Conservation (phyloP, 1,140 invertebrate species). For the Drosophila bifasciata region DNA sequence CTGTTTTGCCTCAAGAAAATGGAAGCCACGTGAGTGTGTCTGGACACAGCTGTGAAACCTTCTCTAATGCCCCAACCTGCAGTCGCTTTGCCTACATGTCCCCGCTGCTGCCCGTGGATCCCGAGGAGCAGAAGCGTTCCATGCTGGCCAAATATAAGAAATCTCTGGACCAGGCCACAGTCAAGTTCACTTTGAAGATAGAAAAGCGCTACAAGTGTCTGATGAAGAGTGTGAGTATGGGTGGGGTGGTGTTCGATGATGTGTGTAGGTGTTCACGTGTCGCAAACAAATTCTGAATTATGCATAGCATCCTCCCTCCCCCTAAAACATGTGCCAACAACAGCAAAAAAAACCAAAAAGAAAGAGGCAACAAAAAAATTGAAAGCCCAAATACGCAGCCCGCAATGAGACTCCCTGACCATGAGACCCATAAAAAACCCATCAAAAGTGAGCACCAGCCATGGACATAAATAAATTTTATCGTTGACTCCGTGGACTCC, state of each 20-base stretch:
- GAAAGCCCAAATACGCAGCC: conserved; percentile 39
- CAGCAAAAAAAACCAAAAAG: background rate
- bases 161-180: conserved; percentile 62
- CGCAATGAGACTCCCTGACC: conserved; percentile 46
- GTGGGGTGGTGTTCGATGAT: background rate
- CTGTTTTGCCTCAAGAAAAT: conserved; percentile 60
- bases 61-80: background rate
- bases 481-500: conserved; percentile 38
- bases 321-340: conserved; percentile 47
- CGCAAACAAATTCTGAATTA: conserved; percentile 43
- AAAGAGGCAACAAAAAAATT: conserved; percentile 21
- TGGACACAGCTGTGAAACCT: background rate
- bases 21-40: conserved; percentile 57
- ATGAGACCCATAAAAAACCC: conserved; percentile 64
- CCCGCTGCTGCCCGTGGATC: conserved; percentile 85
- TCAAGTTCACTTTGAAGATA: conserved; percentile 77
- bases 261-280: conserved; percentile 14
- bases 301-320: conserved; percentile 54
- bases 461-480: conserved; percentile 76
- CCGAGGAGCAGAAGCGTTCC: conserved; percentile 84
- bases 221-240: conserved; percentile 80
- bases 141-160: conserved; percentile 43
- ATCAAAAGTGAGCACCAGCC: conserved; percentile 73
- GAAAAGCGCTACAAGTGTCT: conserved; percentile 84
- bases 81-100: conserved; percentile 84